Evolutionary conservation across 2,888 invertebrate species (phyloP).

Genomic region (Pristionchus entomophagus): DNA sequence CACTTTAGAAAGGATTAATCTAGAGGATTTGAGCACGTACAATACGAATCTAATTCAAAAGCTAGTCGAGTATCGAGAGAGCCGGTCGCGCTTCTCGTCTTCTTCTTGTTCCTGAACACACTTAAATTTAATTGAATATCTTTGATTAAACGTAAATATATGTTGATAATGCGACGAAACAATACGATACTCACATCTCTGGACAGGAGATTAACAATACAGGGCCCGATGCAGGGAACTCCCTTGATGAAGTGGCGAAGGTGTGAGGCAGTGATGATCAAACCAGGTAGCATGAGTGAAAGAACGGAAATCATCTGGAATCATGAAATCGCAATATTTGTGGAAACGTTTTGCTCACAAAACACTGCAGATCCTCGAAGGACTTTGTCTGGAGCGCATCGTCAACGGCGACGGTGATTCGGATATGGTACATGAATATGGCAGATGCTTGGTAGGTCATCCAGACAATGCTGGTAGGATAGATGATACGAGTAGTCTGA

Average conservation of each 20-base stretch:
- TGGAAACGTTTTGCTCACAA: neutral
- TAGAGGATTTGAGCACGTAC: too few relatives aligned
- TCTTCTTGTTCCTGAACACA: neutral
- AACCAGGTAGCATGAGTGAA: neutral
- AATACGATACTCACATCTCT: neutral
- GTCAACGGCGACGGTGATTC: neutral
- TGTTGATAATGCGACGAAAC: neutral
- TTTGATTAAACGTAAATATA: neutral
- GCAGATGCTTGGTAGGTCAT: neutral
- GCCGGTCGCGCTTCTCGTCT: neutral
- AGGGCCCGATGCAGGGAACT: neutral
- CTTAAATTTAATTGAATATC: neutral
- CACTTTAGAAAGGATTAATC: too few relatives aligned
- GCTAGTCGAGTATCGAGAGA: neutral
- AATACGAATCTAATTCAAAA: too few relatives aligned
- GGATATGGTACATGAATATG: neutral
- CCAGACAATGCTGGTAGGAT: neutral
- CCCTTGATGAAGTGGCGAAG: neutral
- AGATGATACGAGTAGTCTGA: slow-evolving; percentile 8
- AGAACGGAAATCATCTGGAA: neutral
- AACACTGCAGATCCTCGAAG: neutral
- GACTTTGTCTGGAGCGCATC: neutral
- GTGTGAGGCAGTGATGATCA: neutral
- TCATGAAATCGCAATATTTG: neutral
- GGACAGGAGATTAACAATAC: neutral